Evolutionary conservation across 2,888 invertebrate species (phyloP).

Genomic region (Leucophenga montana): DNA sequence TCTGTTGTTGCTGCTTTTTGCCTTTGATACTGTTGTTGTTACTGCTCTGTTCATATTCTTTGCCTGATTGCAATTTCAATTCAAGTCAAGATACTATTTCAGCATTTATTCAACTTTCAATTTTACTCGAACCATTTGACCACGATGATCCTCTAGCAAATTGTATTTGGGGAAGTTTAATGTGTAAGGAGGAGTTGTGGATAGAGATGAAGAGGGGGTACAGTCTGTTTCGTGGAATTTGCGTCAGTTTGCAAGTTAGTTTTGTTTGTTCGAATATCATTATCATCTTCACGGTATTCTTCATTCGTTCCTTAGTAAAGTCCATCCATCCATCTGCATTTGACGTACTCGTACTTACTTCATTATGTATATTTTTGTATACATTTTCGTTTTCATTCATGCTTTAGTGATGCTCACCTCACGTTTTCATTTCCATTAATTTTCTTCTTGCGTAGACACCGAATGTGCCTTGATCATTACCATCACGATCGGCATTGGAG

Average conservation of each 20-base stretch:
- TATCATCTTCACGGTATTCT: constrained; percentile 19
- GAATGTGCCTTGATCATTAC: constrained; percentile 37
- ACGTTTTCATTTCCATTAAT: constrained; percentile 21
- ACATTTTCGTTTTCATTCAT: constrained; percentile 7
- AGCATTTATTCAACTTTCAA: neutral
- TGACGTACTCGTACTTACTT: constrained; percentile 6
- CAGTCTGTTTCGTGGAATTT: neutral
- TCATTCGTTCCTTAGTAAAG: neutral
- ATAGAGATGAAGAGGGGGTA: too few species aligned
- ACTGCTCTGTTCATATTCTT: constrained; percentile 37
- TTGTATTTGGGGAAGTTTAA: neutral
- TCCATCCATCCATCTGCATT: neutral
- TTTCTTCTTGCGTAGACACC: constrained; percentile 1
- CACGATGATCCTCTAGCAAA: neutral
- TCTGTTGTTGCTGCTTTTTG: constrained; percentile 9
- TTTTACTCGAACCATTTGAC: neutral
- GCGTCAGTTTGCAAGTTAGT: neutral
- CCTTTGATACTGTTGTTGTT: constrained; percentile 38
- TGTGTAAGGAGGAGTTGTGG: neutral
- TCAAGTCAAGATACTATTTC: neutral
- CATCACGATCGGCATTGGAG: constrained; percentile 37
- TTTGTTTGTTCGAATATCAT: neutral
- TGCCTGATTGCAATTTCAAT: constrained; percentile 29
- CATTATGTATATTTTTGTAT: neutral
- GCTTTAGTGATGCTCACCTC: constrained; percentile 9